These are phyloP conservation scores for Pseudorhiza aurosa DNA, from an alignment of 30 jellyfish, hydroid and myxozoan species.

Conservation along the genomic window DNA sequence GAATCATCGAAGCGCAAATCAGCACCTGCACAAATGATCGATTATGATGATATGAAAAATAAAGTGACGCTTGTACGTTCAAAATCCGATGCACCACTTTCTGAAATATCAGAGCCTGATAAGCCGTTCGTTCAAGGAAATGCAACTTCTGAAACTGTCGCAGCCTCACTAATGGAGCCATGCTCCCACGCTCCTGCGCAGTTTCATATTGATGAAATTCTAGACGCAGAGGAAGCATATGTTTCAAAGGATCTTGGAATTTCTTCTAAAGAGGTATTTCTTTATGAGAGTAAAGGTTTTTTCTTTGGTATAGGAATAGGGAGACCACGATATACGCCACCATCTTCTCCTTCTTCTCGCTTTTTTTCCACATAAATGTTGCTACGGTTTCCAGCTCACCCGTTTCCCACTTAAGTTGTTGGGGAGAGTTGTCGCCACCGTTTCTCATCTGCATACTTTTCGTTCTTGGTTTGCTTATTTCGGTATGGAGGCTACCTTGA, in stretches of 20 bases:
- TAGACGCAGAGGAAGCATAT: constrained; percentile 83
- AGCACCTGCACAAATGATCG: constrained; percentile 76
- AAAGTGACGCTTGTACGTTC: constrained; percentile 56
- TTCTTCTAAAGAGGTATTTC: constrained; percentile 43
- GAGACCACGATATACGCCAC: no score
- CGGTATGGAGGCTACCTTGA: no score
- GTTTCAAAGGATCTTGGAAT: constrained; percentile 64
- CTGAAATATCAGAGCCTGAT: constrained; percentile 33
- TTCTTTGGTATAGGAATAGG: no score
- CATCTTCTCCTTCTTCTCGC: no score
- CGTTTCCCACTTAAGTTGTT: no score
- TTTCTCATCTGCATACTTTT: no score
- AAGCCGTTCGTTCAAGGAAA: neutral
- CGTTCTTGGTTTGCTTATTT: no score
- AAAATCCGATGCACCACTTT: constrained; percentile 66
- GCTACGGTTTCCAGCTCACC: no score
- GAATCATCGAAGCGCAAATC: constrained; percentile 76
- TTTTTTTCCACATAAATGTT: no score
- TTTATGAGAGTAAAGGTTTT: no score
- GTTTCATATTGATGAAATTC: constrained; percentile 40
- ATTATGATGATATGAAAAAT: constrained; percentile 20
- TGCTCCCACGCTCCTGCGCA: constrained; percentile 16
- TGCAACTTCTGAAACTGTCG: constrained; percentile 19
- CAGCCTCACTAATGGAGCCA: constrained; percentile 50
- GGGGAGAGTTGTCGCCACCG: no score